phyloP scores from a whole-genome alignment of 2,888 invertebrate genomes.

The Arrhopalites spinosus region DNA sequence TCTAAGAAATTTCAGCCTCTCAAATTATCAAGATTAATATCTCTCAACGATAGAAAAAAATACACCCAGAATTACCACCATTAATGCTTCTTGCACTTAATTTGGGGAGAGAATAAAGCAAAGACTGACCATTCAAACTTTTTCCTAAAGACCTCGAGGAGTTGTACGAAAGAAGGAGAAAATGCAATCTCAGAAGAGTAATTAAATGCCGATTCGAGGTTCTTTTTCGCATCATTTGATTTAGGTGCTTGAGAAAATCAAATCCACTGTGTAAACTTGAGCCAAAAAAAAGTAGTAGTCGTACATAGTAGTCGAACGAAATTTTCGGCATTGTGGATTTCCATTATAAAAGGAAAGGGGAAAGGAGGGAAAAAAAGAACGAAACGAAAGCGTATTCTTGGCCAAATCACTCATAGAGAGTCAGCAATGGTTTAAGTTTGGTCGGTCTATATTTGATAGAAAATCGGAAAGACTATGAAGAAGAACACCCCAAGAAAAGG shows the following conservation, averaged over 20 bases:
- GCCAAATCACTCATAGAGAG: constrained; percentile 8
- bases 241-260: constrained; percentile 8
- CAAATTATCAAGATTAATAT: no score
- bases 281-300: neutral
- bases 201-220: constrained; percentile 7
- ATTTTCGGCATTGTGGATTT: neutral
- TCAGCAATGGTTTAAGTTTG: constrained; percentile 15
- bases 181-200: neutral
- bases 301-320: neutral
- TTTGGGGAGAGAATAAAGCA: no score
- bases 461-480: neutral
- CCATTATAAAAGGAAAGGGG: neutral
- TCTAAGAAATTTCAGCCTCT: no score
- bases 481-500: neutral
- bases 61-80: no score
- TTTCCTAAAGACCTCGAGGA: neutral
- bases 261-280: neutral
- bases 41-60: no score
- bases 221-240: constrained; percentile 20
- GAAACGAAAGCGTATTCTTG: neutral
- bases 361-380: neutral
- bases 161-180: neutral
- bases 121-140: no score
- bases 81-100: no score
- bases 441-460: constrained; percentile 17